Evolutionary conservation across 2,888 invertebrate species (phyloP), one percentile per base, ranked within the genome.

Genomic region (Diaperis boleti): DNA sequence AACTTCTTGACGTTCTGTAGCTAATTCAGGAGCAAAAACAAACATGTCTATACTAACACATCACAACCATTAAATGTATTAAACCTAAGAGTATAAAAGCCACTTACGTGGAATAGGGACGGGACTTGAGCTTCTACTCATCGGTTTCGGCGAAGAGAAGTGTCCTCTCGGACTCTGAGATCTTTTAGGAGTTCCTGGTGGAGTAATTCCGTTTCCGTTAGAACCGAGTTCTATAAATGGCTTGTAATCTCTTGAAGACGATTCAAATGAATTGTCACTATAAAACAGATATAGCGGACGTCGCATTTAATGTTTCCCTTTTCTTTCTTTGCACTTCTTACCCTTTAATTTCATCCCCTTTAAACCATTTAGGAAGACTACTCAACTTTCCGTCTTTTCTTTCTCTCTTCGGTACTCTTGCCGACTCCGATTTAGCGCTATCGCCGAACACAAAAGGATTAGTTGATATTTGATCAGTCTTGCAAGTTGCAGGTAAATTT

Each of bases 181-280:
- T 68, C 84, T 74, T 49, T 85, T 84, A 3, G 89, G 89, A 0
- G 90, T 89, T 42, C 88, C 87, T 2, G 89, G 89, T 3, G 90
- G 90, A 0, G 90, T 91, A 1, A 87, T 85, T 22, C 89, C 89
- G 78, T 92, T 92, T 1, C 92, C 92, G 81, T 92, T 93, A n/a
- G 89, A 0, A 90, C 90, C 76, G n/a, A 26, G 45, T 10, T 57
- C 52, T 4, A 31, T 18, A n/a, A 7, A 42, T 11, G 22, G 29
- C 17, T 31, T 52, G 31, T 52, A 35, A 6, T 52, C 50, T 33
- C 26, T 49, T 1, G 56, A 49, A 4, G 37, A 49, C 37, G 22
- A 14, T 2, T 50, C 62, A 10, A 14, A 35, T 2, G 45, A 33
- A 18, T n/a, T 18, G 6, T 56, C 56, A 33, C 50, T 50, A 33